Base-by-base conservation (phyloP, 2,797 vertebrate species). In the Helarctos malayanus region DNA sequence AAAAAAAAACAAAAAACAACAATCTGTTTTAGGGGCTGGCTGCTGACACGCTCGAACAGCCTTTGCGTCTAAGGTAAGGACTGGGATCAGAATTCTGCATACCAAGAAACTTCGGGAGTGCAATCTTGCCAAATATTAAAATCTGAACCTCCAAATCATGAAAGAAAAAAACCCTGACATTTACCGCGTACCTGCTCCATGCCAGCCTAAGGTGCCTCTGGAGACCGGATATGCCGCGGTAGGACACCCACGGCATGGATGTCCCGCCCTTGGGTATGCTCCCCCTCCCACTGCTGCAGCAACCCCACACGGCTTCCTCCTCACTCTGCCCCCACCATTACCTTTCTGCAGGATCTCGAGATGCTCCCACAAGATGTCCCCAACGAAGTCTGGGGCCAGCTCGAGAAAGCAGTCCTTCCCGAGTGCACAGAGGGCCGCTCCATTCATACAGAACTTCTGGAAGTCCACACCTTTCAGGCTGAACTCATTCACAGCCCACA, bases 291-390 rank as follows among this genome's bases (percentile, higher is more conserved):
- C 52, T 47, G 29, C 21, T 2, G 7, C 41, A 89, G 38, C 56
- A 32, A 29, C 29, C 18, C 45, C 27, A n/a, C 27, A 7, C 3
- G 2, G 41, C 15, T 9, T 6, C 68, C 23, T 23, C 15, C 85
- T 38, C 32, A 0, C 0, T 5, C 0, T 0, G 0, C 5, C 1
- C 0, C 32, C 87, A 23, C 32, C 86, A 80, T 99, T 98, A 99
- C 99, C 99, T 99, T 99, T 99, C 98, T 99, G 99, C 98, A 99
- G 92, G 99, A 99, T 99, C 98, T 99, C 99, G 98, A 99, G 98
- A 96, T 99, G 99, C 76, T 99, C 99, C 99, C 99, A 99, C 29
- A 99, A 99, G 98, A 99, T 99, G 97, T 99, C 99, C 18, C 99
- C 99, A 92, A 99, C 99, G 96, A 99, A 99, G 98, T 99, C 99